Base-by-base conservation (phyloP, 2,888 invertebrate species). In the Ellobium chinense region DNA sequence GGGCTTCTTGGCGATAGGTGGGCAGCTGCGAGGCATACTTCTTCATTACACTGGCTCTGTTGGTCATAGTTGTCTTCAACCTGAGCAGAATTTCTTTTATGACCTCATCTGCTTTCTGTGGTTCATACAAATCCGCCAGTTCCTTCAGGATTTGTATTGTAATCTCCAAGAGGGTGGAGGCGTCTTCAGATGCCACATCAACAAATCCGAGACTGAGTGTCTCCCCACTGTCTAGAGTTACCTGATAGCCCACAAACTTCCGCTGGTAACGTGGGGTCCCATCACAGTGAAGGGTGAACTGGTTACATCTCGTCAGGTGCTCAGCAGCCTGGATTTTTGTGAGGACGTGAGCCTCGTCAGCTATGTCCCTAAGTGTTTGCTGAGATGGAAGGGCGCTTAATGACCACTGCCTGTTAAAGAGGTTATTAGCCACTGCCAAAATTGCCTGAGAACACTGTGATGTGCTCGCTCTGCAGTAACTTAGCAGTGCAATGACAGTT, bases 171-270 rank as follows among this genome's bases (percentile, higher is more conserved):
- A 77, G 31, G 0, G 77, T 77, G 27, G 36, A 18, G 27, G 68
- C 60, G 36, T 77, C 58, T 27, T 77, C 68, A 29, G 7, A 24
- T 2, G 60, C 68, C 27, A 77, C 69, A n/a, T 5, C 21, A 4
- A 2, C 4, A 37, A 36, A 77, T 1, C 77, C 77, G 18, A 77
- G 27, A n/a, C 69, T 77, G 1, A 77, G 69, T 3, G 58, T 77
- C 3, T 56, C 46, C n/a, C 69, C 60, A 60, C 18, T 37, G 1
- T 56, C 69, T 5, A 77, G n/a, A 1, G 60, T 77, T 18, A 77
- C 29, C 39, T 69, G 77, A 21, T 77, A 69, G 27, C 69, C 58
- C 2, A 77, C 60, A 21, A 39, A 31, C 24, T 46, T 69, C 58
- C 18, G 7, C 9, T 46, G 46, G 46, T 46, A 7, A 12, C 46